Base-by-base conservation (phyloP, 1,140 invertebrate species). In the Ectropis grisescens region DNA sequence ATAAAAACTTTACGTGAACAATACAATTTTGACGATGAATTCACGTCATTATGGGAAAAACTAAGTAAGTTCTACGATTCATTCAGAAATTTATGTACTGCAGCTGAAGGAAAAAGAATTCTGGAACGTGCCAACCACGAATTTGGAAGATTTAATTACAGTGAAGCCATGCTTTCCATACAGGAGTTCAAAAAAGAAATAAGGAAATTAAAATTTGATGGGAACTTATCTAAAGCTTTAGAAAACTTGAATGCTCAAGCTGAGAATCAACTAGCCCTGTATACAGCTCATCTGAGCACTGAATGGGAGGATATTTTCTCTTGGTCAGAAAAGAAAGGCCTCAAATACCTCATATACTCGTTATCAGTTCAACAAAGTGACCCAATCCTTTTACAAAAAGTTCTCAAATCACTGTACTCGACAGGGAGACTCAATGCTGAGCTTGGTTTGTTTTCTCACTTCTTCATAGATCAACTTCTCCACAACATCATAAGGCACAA, bases 281-380 rank as follows among this genome's bases (percentile, higher is more conserved):
- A 70, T 27, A 46, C 48, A 8, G 69, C 70, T 8, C 59, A 76
- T 10, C 23, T 78, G 8, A 78, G 69, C 45, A 33, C 66, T 13
- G 72, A 81, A 53, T 78, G 71, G 72, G 62, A 75, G 33, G 68
- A 72, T 15, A 55, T 81, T 13, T 78, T 81, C 30, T 56, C 38
- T 31, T 81, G 70, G 70, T 56, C 54, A 2, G 61, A 76, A 37
- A 62, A 50, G 33, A 67, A 53, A 42, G 58, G 69, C 33, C 26
- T 69, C 1, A 41, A 59, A 13, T 58, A 48, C 10, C 41, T 76
- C 1, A 70, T 58, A 2, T 81, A 74, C 16, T 76, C 69, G 1
- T 30, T 81, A 11, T 65, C 62, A 8, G 57, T 81, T 1, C 67
- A 72, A 40, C 72, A 78, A 34, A 70, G 56, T 58, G 76, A 81